A percentile compares a stretch with the other conserved stretches of the same genome.
phyloP scores from a whole-genome alignment of 2,113 vertebrate genomes.

The Melospiza georgiana region DNA sequence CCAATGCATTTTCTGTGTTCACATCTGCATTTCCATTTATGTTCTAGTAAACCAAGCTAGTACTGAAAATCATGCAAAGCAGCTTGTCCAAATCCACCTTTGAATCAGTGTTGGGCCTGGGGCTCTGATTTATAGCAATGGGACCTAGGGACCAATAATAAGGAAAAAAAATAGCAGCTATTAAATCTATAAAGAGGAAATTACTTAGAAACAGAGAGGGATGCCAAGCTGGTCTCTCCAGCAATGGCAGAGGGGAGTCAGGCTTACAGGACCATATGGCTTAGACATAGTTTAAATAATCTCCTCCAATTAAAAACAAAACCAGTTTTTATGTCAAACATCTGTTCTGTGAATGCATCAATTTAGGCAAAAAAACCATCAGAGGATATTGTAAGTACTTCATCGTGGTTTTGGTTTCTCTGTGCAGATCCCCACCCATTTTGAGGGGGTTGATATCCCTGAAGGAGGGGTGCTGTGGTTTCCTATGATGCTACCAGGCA shows the following conservation, averaged over 20 bases:
- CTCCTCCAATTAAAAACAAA: constrained; percentile 64
- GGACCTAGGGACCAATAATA: constrained; percentile 17
- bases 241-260: constrained; percentile 26
- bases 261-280: constrained; percentile 32
- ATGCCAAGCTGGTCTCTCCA: constrained; percentile 36
- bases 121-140: background rate
- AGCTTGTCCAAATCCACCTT: constrained; percentile 14
- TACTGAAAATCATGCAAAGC: constrained; percentile 11
- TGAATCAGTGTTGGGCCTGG: background rate
- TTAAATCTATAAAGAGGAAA: constrained; percentile 51
- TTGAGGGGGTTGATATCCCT: background rate
- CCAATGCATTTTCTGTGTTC: rapidly evolving
- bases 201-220: background rate
- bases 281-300: constrained; percentile 54
- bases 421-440: background rate
- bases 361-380: background rate
- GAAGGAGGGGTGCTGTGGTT: background rate
- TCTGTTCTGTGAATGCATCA: constrained; percentile 44
- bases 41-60: background rate
- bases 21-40: background rate
- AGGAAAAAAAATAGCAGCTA: constrained; percentile 51
- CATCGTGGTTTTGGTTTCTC: background rate
- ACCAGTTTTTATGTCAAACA: constrained; percentile 50
- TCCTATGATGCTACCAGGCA: background rate
- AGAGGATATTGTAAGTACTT: constrained; percentile 17